These are phyloP conservation scores for Ctenicera cuprea DNA, from an alignment of 2,888 invertebrate genomes.

Conservation along the genomic window DNA sequence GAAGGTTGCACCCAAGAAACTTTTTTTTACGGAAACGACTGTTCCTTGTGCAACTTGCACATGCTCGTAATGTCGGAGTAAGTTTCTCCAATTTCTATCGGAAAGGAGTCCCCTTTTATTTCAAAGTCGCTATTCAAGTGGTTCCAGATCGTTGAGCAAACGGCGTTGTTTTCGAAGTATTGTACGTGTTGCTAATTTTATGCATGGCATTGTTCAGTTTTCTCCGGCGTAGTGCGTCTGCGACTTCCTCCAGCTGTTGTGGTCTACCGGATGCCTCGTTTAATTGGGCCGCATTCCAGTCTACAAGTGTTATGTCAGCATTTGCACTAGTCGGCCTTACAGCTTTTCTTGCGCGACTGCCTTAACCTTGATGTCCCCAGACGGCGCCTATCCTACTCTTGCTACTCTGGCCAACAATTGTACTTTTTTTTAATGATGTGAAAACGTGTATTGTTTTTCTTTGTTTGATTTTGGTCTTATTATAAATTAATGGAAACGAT, in stretches of 20 bases:
- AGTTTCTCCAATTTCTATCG: too few relatives aligned
- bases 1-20: too few relatives aligned
- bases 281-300: constrained; percentile 52
- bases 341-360: constrained; percentile 25
- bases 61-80: too few relatives aligned
- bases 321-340: constrained; percentile 40
- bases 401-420: constrained; percentile 8
- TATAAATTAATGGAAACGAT: too few relatives aligned
- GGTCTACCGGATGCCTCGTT: constrained; percentile 47
- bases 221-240: constrained; percentile 35
- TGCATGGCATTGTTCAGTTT: constrained; percentile 38
- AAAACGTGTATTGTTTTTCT: background rate
- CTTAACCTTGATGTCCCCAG: constrained; percentile 36
- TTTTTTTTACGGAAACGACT: too few relatives aligned
- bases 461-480: too few relatives aligned
- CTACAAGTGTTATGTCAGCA: constrained; percentile 49
- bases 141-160: constrained; percentile 7
- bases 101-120: too few relatives aligned
- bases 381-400: constrained; percentile 22
- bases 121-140: background rate
- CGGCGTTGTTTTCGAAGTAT: constrained; percentile 1
- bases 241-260: constrained; percentile 48
- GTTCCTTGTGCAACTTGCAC: too few relatives aligned
- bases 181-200: constrained; percentile 41
- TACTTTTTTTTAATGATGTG: constrained; percentile 9